These are phyloP conservation scores for Morpho deidamia DNA, from an alignment of 2,888 invertebrate species.

Conservation along the genomic window DNA sequence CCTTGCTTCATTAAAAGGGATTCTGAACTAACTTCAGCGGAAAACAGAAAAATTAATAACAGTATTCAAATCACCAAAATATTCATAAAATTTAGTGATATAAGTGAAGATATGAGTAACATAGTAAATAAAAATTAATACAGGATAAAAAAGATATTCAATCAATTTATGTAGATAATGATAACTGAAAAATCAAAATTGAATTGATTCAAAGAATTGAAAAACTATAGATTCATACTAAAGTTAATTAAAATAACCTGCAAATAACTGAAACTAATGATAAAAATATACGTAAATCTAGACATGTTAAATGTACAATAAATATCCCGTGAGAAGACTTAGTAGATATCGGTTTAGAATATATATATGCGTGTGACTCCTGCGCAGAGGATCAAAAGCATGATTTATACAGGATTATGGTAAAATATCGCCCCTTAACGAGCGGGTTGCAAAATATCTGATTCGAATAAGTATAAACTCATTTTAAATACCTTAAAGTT, in stretches of 20 bases:
- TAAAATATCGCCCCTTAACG: constrained; percentile 40
- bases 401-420: constrained; percentile 38
- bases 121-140: too few species aligned
- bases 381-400: constrained; percentile 35
- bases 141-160: too few species aligned
- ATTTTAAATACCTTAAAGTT: background rate
- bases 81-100: too few species aligned
- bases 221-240: too few species aligned
- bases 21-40: too few species aligned
- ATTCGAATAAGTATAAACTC: background rate
- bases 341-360: constrained; percentile 10
- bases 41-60: too few species aligned
- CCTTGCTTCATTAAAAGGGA: too few species aligned
- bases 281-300: constrained; percentile 2
- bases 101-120: too few species aligned
- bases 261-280: background rate
- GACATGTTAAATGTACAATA: constrained; percentile 9
- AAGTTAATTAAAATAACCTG: background rate
- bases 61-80: too few species aligned
- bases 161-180: too few species aligned
- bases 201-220: too few species aligned
- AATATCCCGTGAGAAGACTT: constrained; percentile 10
- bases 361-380: constrained; percentile 23
- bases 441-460: constrained; percentile 17
- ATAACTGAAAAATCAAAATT: too few species aligned